A percentile compares a stretch with the other conserved stretches of the same genome.
Conservation (phyloP, 2,797 vertebrate species). For the Babyrousa celebensis region DNA sequence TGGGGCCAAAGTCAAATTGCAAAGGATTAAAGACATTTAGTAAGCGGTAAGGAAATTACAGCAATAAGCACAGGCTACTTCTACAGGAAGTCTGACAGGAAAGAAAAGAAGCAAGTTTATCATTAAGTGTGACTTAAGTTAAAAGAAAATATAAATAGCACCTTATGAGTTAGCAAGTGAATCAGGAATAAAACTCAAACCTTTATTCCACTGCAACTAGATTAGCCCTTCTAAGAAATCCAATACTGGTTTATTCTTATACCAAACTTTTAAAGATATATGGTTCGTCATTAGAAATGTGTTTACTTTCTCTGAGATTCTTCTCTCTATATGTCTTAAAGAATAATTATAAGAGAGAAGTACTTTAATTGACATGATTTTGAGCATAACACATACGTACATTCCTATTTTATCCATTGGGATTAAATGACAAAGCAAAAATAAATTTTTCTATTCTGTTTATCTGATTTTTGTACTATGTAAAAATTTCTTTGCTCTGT, state of each 20-base stretch:
- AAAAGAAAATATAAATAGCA: constrained; percentile 40
- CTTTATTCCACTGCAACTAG: neutral
- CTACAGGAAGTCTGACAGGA: neutral
- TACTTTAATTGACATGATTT: constrained; percentile 11
- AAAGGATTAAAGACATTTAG: neutral
- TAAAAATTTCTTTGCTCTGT: constrained; percentile 6
- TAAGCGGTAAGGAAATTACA: neutral
- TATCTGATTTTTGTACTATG: constrained; percentile 11
- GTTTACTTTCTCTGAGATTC: neutral
- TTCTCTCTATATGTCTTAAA: neutral
- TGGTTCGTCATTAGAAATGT: constrained; percentile 20
- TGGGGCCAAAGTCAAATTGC: neutral
- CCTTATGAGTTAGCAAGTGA: neutral
- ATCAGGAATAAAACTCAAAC: constrained; percentile 57
- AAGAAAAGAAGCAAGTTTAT: constrained; percentile 12
- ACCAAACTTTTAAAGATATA: neutral
- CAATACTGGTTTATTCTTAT: neutral
- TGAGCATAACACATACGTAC: neutral
- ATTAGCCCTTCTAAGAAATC: constrained; percentile 19
- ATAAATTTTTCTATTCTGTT: constrained; percentile 3
- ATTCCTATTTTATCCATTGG: constrained; percentile 39
- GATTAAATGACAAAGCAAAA: constrained; percentile 56
- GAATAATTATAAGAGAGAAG: constrained; percentile 61
- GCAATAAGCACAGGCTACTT: neutral
- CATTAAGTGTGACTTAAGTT: neutral